Evolutionary conservation across 2,888 invertebrate genomes (phyloP).

Genomic region (Coelinius sp.): DNA sequence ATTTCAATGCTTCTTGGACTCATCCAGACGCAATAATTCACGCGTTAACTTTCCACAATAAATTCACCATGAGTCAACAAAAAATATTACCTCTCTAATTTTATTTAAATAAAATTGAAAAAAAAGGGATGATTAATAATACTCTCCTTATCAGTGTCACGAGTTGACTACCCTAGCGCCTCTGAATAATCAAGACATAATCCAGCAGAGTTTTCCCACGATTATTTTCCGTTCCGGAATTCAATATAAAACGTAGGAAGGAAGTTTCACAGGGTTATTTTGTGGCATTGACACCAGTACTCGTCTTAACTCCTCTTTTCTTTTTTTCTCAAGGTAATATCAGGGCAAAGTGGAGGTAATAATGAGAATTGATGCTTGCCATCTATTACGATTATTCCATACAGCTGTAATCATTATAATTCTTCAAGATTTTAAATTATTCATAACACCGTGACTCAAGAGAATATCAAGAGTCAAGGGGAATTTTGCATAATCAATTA

Average conservation of each 20-base stretch:
- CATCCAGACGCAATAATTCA: too few species aligned
- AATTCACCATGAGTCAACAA: slow-evolving; percentile 3
- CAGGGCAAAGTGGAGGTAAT: background rate
- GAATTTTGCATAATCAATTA: slow-evolving; percentile 34
- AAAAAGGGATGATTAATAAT: background rate
- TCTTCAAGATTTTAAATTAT: slow-evolving; percentile 4
- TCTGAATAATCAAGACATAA: slow-evolving; percentile 18
- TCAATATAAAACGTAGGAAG: slow-evolving; percentile 44
- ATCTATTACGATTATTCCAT: background rate
- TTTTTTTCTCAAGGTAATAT: slow-evolving; percentile 5
- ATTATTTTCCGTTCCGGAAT: slow-evolving; percentile 55
- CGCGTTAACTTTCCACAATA: too few species aligned
- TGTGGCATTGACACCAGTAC: slow-evolving; percentile 60
- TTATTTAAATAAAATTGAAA: background rate
- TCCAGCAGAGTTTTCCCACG: slow-evolving; percentile 55
- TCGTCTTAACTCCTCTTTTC: slow-evolving; percentile 46
- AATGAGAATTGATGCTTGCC: slow-evolving; percentile 3
- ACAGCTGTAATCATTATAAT: background rate
- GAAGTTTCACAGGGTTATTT: slow-evolving; percentile 55
- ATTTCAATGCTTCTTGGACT: background rate
- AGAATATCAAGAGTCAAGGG: slow-evolving; percentile 28
- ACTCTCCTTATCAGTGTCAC: background rate
- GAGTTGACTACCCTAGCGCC: background rate
- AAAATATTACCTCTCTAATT: background rate
- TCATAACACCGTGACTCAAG: slow-evolving; percentile 6